Evolutionary conservation across 2,888 invertebrate genomes (phyloP).

Genomic region (Leptinotarsa juncta): DNA sequence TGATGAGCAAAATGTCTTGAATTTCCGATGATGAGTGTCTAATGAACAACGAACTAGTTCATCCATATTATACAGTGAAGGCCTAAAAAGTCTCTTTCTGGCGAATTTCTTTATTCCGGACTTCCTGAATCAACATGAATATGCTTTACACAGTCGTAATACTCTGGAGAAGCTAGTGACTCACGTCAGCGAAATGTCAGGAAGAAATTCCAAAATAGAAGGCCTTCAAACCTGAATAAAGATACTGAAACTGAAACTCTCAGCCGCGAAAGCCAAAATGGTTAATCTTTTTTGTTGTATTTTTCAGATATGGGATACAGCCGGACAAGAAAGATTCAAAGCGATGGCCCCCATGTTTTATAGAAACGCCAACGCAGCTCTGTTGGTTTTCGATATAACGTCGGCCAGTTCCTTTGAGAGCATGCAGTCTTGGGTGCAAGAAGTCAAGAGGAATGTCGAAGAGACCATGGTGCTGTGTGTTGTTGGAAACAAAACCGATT

Average conservation of each 20-base stretch:
- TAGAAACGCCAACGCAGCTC: slow-evolving; percentile 89
- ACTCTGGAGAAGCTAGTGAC: too few species aligned
- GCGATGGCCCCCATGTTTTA: slow-evolving; percentile 97
- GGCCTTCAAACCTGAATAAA: not conserved
- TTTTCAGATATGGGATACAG: slow-evolving; percentile 87
- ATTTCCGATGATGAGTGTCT: too few species aligned
- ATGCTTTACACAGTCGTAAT: too few species aligned
- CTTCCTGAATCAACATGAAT: too few species aligned
- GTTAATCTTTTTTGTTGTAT: not conserved
- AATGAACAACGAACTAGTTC: too few species aligned
- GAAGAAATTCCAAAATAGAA: not conserved
- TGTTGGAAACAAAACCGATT: slow-evolving; percentile 88
- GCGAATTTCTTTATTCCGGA: too few species aligned
- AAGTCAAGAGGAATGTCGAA: slow-evolving; percentile 80
- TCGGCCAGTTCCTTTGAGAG: slow-evolving; percentile 79
- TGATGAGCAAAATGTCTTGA: too few species aligned
- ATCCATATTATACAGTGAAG: too few species aligned
- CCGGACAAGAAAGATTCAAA: slow-evolving; percentile 88
- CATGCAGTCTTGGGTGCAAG: slow-evolving; percentile 89
- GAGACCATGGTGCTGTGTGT: slow-evolving; percentile 83
- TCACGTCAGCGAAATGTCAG: too few species aligned
- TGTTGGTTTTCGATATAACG: slow-evolving; percentile 89
- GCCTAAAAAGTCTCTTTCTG: too few species aligned
- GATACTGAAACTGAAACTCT: not conserved
- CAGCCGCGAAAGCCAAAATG: too few species aligned